Conservation (phyloP, 2,797 vertebrate species). For the Characodon lateralis region DNA sequence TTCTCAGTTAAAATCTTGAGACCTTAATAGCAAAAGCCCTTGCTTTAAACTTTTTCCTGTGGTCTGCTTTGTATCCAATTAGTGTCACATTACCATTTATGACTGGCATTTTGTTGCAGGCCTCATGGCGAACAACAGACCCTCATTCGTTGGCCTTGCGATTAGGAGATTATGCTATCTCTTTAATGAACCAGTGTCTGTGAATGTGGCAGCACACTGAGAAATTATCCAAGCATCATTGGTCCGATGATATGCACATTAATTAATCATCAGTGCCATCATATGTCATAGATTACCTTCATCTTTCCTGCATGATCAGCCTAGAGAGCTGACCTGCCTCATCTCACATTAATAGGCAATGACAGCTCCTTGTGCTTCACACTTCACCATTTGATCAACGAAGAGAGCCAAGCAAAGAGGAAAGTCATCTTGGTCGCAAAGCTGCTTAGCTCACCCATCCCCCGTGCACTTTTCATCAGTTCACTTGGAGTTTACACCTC, state of each 20-base stretch:
- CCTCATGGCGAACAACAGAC: slow-evolving; percentile 27
- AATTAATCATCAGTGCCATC: slow-evolving; percentile 65
- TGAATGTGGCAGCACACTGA: slow-evolving; percentile 36
- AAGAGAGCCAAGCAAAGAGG: slow-evolving; percentile 3
- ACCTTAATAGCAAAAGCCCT: slow-evolving; percentile 2
- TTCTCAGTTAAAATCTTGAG: neutral
- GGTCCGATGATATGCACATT: slow-evolving; percentile 62
- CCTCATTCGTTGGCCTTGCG: slow-evolving; percentile 23
- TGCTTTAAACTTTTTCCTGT: slow-evolving; percentile 7
- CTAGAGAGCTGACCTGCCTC: slow-evolving; percentile 61
- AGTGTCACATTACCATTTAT: slow-evolving; percentile 20
- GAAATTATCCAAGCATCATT: slow-evolving; percentile 52
- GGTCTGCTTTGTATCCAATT: slow-evolving; percentile 23
- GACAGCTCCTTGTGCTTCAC: slow-evolving; percentile 12
- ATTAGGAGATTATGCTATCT: slow-evolving; percentile 44
- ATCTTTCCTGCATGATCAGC: slow-evolving; percentile 51
- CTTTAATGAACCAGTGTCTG: slow-evolving; percentile 54
- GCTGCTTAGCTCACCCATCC: slow-evolving; percentile 49
- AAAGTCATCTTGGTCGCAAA: slow-evolving; percentile 45
- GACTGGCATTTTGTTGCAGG: slow-evolving; percentile 25
- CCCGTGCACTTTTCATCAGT: slow-evolving; percentile 53
- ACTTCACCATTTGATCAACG: slow-evolving; percentile 33
- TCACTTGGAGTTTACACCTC: slow-evolving; percentile 64
- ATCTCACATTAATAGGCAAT: slow-evolving; percentile 51
- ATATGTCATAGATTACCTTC: slow-evolving; percentile 61